Conservation (phyloP, 1,140 invertebrate species). For the Ditylenchus dipsaci region DNA sequence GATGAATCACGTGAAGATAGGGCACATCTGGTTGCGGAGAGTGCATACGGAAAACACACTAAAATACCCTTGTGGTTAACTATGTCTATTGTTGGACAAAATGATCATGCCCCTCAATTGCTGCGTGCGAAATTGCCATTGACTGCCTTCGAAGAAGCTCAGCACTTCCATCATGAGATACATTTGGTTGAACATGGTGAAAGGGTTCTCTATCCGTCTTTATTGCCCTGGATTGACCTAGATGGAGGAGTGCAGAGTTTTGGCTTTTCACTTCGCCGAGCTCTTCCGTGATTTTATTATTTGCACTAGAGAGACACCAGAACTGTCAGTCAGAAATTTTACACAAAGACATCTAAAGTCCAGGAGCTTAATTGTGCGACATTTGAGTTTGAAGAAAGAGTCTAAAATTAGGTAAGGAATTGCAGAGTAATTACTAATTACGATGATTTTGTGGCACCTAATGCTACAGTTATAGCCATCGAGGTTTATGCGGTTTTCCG, state of each 20-base stretch:
- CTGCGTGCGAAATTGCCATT: neutral
- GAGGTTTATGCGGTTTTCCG: too few relatives aligned
- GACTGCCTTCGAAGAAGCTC: constrained; percentile 3
- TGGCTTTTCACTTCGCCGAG: constrained; percentile 46
- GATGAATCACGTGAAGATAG: constrained; percentile 42
- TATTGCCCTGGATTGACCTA: constrained; percentile 47
- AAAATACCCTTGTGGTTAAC: constrained; percentile 50
- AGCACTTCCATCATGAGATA: constrained; percentile 1
- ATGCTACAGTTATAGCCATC: too few relatives aligned
- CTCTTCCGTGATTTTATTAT: constrained; percentile 38
- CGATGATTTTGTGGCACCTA: too few relatives aligned
- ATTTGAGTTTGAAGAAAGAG: constrained; percentile 39
- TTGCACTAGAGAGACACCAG: constrained; percentile 23
- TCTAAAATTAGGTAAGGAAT: neutral
- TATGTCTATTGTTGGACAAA: constrained; percentile 44
- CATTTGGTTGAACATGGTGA: constrained; percentile 43
- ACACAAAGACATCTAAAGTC: constrained; percentile 41
- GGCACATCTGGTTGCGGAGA: constrained; percentile 44
- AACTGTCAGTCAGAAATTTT: constrained; percentile 42
- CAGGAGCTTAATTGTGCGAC: constrained; percentile 43
- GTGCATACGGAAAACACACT: constrained; percentile 29
- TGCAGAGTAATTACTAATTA: neutral
- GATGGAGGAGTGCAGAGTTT: constrained; percentile 30
- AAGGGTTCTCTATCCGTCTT: constrained; percentile 37
- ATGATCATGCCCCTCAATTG: constrained; percentile 48